Base-by-base conservation (phyloP, 1,140 invertebrate genomes). In the Cephus cinctus region DNA sequence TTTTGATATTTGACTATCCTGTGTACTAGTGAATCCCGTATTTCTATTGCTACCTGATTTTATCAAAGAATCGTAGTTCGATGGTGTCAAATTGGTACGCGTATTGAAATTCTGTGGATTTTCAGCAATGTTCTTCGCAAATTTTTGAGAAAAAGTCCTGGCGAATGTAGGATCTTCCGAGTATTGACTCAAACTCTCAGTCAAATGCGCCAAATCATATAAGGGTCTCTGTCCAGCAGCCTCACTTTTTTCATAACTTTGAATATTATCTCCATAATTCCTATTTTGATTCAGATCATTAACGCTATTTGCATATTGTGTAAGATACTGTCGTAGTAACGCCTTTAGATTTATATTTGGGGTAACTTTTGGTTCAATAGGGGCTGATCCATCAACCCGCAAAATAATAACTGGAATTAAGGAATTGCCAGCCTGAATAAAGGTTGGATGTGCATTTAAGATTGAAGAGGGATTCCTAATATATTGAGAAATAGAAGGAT, bases 401-500 rank as follows among this genome's bases (percentile, higher is more conserved):
- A 76, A 52, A 20, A 77, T 75, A 21, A 77, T 77, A 0, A 77
- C 75, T 2, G 75, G 75, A 27, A 77, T 69, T 25, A 77, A 31
- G 0, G 72, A 76, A 44, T 63, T 67, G 0, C 75, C 75, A 8
- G 70, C 61, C 55, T 75, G 73, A 15, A 77, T 67, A 42, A 75
- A 77, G 2, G 75, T 77, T 0, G 75, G 75, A 5, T 67, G 67
- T 2, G 73, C 75, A 20, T 77, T 75, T 0, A 77, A 36, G 25
- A 77, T 77, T 0, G 75, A 76, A 4, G 71, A 52, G 0, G 75
- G 75, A 50, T 77, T 67, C 18, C 71, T 71, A 5, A 77, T 65
- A 22, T 77, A 77, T 18, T 76, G 72, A 2, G 71, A 73, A n/a
- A 77, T 74, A 0, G 72, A 77, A 2, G 73, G 75, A 50, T 75